Percentiles rank a stretch among this genome's conserved stretches.
Evolutionary conservation across 2,797 vertebrate species (phyloP).

Genomic region (Monodelphis domestica): DNA sequence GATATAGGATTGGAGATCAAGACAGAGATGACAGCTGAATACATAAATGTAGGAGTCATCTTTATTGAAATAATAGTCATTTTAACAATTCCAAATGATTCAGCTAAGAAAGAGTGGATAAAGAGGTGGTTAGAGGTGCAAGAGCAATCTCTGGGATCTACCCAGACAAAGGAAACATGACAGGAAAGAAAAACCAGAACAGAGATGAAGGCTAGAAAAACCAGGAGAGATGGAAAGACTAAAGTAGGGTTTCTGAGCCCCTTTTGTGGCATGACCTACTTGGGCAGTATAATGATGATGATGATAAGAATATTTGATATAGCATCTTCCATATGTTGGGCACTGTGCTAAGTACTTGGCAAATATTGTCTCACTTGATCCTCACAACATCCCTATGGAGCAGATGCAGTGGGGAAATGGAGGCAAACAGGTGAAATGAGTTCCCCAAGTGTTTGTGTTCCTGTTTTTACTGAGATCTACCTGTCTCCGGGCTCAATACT

Average conservation of each 20-base stretch:
- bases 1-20: too few relatives aligned
- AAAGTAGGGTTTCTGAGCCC: background rate
- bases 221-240: background rate
- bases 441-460: background rate
- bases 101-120: background rate
- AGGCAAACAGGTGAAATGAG: background rate
- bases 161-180: background rate
- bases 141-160: background rate
- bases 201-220: background rate
- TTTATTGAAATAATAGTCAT: background rate
- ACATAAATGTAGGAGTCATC: background rate
- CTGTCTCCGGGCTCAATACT: background rate
- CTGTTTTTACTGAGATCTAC: background rate
- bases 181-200: background rate
- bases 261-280: background rate
- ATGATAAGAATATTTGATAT: background rate
- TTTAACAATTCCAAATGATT: background rate
- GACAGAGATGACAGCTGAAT: background rate
- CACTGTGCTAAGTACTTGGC: background rate
- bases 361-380: background rate
- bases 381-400: too few relatives aligned
- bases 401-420: background rate
- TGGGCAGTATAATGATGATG: background rate
- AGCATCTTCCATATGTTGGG: background rate
- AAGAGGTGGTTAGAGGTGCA: background rate